Base-by-base conservation (phyloP, 2,888 invertebrate genomes). In the Phyllotreta cruciferae region DNA sequence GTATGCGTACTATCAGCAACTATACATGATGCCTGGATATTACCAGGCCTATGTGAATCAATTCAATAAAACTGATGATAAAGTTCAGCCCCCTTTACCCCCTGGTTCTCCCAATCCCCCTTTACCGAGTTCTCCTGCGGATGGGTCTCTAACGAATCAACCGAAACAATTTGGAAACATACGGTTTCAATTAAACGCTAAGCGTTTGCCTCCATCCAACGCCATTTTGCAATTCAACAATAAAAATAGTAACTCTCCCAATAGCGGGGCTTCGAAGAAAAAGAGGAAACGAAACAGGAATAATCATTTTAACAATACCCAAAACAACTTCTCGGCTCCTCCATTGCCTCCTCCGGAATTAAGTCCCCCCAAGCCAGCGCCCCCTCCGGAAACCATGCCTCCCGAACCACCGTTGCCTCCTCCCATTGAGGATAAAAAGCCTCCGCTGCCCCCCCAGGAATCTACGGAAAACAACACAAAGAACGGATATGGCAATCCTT, bases 221-320 rank as follows among this genome's bases (percentile, higher is more conserved):
- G 81, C 68, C 62, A 81, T 61, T 73, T 50, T 66, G 62, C 75
- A 82, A 41, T 81, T 79, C 47, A 82, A 81, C 24, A 1, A 24
- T 1, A 24, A 24, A 4, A 24, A 24, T 24, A 24, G 24, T 66
- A 81, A 67, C 71, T 80, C 79, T 9, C 71, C 77, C 62, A 84
- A 80, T 64, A 84, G 82, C 64, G 86, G 85, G 62, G 85, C 84
- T 8, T 84, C 85, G 0, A 91, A 92, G 83, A 92, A 90, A 82
- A 92, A 92, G 77, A 87, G 90, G 56, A 92, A 90, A 81, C 87
- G 88, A 67, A 90, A 89, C 74, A 87, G 88, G 75, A 86, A 85
- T 70, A 85, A 82, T 74, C 82, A 83, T 55, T 73, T 45, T 52
- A 63, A 24, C 71, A 76, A 78, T 69, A 70, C 75, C 52, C 71